Percentiles rank a stretch among this genome's conserved stretches.
Conservation (phyloP, 2,888 invertebrate species). For the Macaria liturata region DNA sequence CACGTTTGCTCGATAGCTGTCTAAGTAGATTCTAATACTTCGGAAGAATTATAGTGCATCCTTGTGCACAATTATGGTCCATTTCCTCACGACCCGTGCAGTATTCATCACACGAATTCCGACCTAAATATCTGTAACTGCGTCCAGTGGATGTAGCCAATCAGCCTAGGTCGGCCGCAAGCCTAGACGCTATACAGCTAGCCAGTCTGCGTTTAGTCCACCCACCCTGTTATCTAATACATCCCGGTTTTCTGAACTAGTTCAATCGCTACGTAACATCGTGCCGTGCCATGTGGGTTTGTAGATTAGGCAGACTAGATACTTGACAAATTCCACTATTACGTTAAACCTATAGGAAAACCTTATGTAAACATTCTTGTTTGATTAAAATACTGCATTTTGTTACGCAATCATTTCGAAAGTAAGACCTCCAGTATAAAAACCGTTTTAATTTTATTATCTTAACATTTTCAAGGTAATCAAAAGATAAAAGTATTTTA, state of each 20-base stretch:
- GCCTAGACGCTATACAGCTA: conserved; percentile 64
- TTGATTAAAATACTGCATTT: too few species aligned
- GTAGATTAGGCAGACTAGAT: too few species aligned
- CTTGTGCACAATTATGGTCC: not conserved
- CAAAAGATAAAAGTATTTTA: conserved; percentile 35
- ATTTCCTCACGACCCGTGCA: conserved; percentile 13
- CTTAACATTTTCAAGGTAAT: conserved; percentile 40
- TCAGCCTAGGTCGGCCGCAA: conserved; percentile 70
- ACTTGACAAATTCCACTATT: too few species aligned
- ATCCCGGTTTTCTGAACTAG: conserved; percentile 38
- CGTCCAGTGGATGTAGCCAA: conserved; percentile 71
- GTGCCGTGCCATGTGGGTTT: not conserved
- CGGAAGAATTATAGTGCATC: not conserved
- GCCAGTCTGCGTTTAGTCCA: conserved; percentile 59
- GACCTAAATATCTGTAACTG: conserved; percentile 46
- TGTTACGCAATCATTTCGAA: too few species aligned
- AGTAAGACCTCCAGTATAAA: too few species aligned
- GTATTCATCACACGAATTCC: conserved; percentile 9
- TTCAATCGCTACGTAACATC: conserved; percentile 15
- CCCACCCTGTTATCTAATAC: conserved; percentile 47
- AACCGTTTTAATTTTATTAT: conserved; percentile 6
- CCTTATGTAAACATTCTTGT: too few species aligned
- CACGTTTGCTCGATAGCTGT: too few species aligned
- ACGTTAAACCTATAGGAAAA: too few species aligned
- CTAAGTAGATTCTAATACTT: not conserved